A percentile compares a stretch with the other conserved stretches of the same genome.
Conservation (phyloP, 2,888 invertebrate species). For the Vanessa cardui region DNA sequence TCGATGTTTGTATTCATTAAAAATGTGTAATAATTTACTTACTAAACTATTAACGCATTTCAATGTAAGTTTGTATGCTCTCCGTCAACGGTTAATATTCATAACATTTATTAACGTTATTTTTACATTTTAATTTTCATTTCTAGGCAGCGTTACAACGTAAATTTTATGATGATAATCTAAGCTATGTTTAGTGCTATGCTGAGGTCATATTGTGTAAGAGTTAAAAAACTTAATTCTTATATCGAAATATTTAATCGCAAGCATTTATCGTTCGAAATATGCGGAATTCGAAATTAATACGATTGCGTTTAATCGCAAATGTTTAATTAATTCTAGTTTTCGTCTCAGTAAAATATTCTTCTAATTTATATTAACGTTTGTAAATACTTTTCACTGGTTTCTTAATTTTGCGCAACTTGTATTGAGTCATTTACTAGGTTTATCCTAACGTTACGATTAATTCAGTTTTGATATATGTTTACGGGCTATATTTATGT, state of each 20-base stretch:
- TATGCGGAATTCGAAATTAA: not conserved
- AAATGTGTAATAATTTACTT: no score
- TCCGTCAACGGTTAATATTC: no score
- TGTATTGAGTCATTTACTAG: conserved; percentile 6
- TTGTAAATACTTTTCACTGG: not conserved
- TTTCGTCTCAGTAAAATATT: not conserved
- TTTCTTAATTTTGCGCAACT: conserved; percentile 3
- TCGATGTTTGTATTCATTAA: no score
- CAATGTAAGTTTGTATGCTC: no score
- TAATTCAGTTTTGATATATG: conserved; percentile 4
- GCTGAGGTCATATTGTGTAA: no score
- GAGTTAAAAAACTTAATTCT: no score
- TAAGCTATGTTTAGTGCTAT: no score
- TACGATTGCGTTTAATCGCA: not conserved
- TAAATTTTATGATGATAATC: no score
- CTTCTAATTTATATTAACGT: not conserved
- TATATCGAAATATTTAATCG: not conserved
- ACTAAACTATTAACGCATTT: no score
- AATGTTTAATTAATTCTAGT: not conserved
- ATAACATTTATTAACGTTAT: no score
- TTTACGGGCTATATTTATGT: conserved; percentile 3
- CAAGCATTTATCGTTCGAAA: not conserved
- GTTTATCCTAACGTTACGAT: not conserved
- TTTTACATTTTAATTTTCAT: no score
- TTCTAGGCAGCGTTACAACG: no score